A percentile compares a stretch with the other conserved stretches of the same genome.
Evolutionary conservation across 2,113 vertebrate species (phyloP).

Genomic region (Strigops habroptila): DNA sequence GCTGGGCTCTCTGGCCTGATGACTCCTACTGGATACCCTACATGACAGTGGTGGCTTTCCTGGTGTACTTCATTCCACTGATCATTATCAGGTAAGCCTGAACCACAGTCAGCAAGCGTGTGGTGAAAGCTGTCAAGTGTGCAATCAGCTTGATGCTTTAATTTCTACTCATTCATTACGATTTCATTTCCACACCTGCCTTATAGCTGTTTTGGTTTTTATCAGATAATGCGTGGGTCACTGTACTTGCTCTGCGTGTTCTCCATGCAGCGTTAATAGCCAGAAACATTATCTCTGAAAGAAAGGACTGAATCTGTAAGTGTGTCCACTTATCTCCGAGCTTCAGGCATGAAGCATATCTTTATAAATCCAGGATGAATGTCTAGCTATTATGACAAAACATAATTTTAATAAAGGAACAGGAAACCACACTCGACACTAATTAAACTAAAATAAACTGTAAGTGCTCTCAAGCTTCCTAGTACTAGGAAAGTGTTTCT

Average conservation of each 20-base stretch:
- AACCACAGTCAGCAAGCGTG: fast-evolving
- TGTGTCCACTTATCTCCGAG: not conserved
- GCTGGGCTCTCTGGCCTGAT: slow-evolving; percentile 80
- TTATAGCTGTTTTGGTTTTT: not conserved
- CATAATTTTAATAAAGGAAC: not conserved
- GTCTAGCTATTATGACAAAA: not conserved
- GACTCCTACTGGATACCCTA: slow-evolving; percentile 81
- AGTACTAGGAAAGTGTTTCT: not conserved
- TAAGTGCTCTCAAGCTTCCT: not conserved
- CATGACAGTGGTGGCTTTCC: slow-evolving; percentile 77
- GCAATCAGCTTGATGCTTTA: not conserved
- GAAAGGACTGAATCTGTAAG: not conserved
- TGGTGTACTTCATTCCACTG: slow-evolving; percentile 81
- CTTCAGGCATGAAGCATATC: not conserved
- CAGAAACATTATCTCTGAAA: not conserved
- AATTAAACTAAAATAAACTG: slow-evolving; percentile 38
- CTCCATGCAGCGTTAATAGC: not conserved
- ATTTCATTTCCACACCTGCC: not conserved
- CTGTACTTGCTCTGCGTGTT: not conserved
- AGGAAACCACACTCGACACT: not conserved
- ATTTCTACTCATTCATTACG: not conserved
- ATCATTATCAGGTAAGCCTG: slow-evolving; percentile 76
- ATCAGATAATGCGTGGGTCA: fast-evolving
- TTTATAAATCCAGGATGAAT: not conserved
- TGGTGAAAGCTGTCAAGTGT: not conserved